Conservation (phyloP, 2,797 vertebrate genomes). For the Octomys mimax region DNA sequence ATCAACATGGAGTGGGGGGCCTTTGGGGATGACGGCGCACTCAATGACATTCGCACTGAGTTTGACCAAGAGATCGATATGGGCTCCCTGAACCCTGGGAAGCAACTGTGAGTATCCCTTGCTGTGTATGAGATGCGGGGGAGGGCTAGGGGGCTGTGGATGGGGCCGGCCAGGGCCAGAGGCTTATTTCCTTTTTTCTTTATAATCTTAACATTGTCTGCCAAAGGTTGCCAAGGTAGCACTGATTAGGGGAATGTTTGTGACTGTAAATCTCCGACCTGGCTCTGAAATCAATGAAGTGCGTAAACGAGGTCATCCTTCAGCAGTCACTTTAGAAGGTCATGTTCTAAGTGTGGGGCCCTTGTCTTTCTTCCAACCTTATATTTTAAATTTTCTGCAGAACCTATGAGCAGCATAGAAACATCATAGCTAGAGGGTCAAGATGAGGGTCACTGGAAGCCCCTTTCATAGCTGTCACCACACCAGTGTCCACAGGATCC, state of each 20-base stretch:
- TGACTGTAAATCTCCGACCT: not conserved
- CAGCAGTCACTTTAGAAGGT: not conserved
- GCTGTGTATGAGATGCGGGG: not conserved
- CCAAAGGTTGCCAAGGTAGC: not conserved
- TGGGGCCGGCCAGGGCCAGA: not conserved
- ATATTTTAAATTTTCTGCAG: not conserved
- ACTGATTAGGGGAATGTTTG: not conserved
- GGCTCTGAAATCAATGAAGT: not conserved
- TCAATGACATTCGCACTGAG: constrained; percentile 95
- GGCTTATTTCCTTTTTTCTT: not conserved
- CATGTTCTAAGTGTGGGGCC: not conserved
- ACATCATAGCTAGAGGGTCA: not conserved
- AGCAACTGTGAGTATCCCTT: constrained; percentile 94
- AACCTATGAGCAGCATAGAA: not conserved
- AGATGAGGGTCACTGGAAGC: not conserved
- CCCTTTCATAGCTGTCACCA: not conserved
- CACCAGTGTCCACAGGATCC: not conserved
- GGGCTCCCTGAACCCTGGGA: constrained; percentile 97
- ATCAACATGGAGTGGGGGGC: constrained; percentile 99
- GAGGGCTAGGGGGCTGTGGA: not conserved
- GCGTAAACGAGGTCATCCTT: not conserved
- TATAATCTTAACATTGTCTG: not conserved
- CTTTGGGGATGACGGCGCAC: constrained; percentile 94
- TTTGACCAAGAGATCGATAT: constrained; percentile 96
- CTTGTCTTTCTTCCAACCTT: not conserved